These are phyloP conservation scores for Tupaia tana DNA, from an alignment of 2,113 vertebrate species.

Conservation along the genomic window DNA sequence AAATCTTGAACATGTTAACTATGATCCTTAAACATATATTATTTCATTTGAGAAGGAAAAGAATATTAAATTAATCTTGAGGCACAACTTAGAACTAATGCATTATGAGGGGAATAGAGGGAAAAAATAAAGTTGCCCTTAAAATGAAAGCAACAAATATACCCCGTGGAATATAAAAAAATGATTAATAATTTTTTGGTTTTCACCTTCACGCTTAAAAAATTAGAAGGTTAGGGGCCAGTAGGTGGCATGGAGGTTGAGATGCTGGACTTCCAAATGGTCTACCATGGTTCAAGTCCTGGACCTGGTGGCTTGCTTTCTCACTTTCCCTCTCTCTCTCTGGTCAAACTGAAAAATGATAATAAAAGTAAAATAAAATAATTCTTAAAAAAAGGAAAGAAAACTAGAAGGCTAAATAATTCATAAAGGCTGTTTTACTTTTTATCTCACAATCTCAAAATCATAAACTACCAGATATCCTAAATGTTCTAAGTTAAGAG, in stretches of 20 bases:
- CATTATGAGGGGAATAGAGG: slow-evolving; percentile 41
- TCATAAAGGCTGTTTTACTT: background rate
- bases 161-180: background rate
- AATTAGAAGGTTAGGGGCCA: too few relatives aligned
- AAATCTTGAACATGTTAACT: background rate
- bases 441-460: slow-evolving; percentile 6
- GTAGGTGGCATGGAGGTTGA: too few relatives aligned
- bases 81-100: slow-evolving; percentile 25
- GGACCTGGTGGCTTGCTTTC: too few relatives aligned
- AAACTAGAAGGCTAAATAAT: background rate
- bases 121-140: slow-evolving; percentile 34
- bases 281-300: too few relatives aligned
- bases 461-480: background rate
- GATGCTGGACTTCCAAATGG: too few relatives aligned
- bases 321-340: too few relatives aligned
- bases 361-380: too few relatives aligned
- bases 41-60: slow-evolving; percentile 26
- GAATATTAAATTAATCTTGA: slow-evolving; percentile 32
- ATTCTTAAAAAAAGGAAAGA: too few relatives aligned
- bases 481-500: background rate
- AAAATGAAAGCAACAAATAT: background rate
- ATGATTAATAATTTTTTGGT: background rate
- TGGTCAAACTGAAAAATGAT: too few relatives aligned
- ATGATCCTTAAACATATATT: background rate
- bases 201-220: background rate